A percentile compares a stretch with the other conserved stretches of the same genome.
Conservation (phyloP, 2,888 invertebrate genomes). For the Nymphalis urticae region DNA sequence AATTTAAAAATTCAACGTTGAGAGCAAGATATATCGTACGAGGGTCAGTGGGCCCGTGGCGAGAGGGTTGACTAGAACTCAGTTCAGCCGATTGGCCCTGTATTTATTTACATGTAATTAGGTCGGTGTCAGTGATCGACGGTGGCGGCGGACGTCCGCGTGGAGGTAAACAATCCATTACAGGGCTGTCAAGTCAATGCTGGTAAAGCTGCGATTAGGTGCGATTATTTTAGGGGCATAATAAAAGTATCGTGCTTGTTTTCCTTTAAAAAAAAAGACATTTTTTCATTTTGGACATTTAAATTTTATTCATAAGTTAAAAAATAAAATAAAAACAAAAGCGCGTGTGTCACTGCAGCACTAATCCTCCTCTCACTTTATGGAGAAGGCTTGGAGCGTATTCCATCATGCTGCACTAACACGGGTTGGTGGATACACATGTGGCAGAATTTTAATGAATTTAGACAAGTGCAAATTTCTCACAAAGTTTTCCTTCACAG, state of each 20-base stretch:
- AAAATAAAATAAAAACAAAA: no score
- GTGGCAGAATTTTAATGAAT: no score
- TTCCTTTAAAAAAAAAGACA: background rate
- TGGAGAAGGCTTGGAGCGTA: no score
- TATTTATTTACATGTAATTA: conserved; percentile 79
- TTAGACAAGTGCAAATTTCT: no score
- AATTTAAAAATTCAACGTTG: conserved; percentile 34
- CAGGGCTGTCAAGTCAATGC: conserved; percentile 58
- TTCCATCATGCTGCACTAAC: no score
- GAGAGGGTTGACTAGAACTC: conserved; percentile 50
- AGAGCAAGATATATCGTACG: conserved; percentile 18
- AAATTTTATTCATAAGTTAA: no score
- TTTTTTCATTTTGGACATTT: no score
- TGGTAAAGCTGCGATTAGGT: conserved; percentile 37
- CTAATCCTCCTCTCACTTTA: no score
- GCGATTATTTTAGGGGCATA: conserved; percentile 1
- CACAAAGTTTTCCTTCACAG: no score
- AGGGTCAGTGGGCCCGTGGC: conserved; percentile 35
- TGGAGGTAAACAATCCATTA: conserved; percentile 74
- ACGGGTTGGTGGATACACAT: no score
- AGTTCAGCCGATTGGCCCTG: conserved; percentile 51
- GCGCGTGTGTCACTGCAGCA: no score
- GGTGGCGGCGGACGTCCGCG: conserved; percentile 63
- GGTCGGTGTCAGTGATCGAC: conserved; percentile 73
- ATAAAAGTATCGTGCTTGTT: background rate